Conservation (phyloP, 1,140 invertebrate genomes). For the Drosophila ercepeae region DNA sequence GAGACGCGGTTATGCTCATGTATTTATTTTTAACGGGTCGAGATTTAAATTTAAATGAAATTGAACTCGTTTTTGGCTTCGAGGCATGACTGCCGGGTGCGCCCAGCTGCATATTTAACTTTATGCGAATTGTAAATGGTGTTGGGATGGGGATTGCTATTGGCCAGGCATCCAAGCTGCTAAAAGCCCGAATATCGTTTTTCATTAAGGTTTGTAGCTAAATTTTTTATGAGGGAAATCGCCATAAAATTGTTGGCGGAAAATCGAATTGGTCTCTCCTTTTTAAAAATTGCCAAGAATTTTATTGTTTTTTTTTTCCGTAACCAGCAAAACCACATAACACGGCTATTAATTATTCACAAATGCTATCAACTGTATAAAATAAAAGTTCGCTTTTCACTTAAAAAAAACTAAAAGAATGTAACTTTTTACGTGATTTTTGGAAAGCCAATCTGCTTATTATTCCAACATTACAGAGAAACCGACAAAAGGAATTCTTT, state of each 20-base stretch:
- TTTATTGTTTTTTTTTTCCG: background rate
- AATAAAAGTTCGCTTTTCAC: background rate
- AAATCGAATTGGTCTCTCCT: slow-evolving; percentile 29
- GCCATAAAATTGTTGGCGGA: slow-evolving; percentile 39
- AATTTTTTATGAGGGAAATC: slow-evolving; percentile 56
- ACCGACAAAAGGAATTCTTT: background rate
- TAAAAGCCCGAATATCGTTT: slow-evolving; percentile 54
- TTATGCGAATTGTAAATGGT: slow-evolving; percentile 49
- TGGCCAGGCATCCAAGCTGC: slow-evolving; percentile 3
- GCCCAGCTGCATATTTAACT: slow-evolving; percentile 62
- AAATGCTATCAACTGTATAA: slow-evolving; percentile 1
- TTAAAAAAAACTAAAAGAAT: background rate
- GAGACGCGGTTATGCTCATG: slow-evolving; percentile 17
- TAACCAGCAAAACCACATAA: slow-evolving; percentile 7
- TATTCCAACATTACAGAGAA: background rate
- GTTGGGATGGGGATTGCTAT: slow-evolving; percentile 2
- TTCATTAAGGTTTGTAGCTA: slow-evolving; percentile 50
- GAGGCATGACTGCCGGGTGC: slow-evolving; percentile 57
- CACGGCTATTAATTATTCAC: slow-evolving; percentile 28
- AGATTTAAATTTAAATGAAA: slow-evolving; percentile 74
- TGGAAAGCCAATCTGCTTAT: background rate
- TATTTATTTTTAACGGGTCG: slow-evolving; percentile 53
- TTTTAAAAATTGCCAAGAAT: slow-evolving; percentile 13
- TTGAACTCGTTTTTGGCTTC: slow-evolving; percentile 51
- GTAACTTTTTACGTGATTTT: background rate